Percentiles rank a stretch among this genome's conserved stretches.
phyloP scores from a whole-genome alignment of 2,797 vertebrate genomes.

The Phataginus tetradactyla region DNA sequence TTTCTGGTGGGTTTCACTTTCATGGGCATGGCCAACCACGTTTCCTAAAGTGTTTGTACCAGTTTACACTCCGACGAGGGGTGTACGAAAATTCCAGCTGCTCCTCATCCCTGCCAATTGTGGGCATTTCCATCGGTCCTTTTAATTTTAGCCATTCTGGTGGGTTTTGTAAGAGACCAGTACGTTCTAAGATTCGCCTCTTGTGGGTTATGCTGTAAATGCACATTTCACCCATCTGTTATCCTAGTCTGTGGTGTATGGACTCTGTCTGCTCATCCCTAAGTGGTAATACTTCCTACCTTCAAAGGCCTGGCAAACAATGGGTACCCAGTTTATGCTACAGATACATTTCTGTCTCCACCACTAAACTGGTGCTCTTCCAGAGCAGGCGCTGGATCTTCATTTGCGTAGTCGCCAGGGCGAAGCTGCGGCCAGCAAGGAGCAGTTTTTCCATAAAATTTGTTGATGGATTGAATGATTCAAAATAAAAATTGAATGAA shows the following conservation, averaged over 20 bases:
- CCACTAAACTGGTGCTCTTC: neutral
- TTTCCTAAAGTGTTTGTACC: neutral
- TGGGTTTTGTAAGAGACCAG: neutral
- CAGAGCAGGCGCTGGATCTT: neutral
- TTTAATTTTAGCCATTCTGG: neutral
- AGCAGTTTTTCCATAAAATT: neutral
- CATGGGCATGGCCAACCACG: neutral
- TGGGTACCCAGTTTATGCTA: neutral
- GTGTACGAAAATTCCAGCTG: neutral
- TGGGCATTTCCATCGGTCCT: neutral
- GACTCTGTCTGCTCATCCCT: neutral
- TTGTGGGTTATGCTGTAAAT: neutral
- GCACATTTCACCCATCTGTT: neutral
- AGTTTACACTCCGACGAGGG: neutral
- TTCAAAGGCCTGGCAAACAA: neutral
- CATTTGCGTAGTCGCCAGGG: neutral
- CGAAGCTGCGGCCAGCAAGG: neutral
- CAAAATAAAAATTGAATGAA: too few species aligned
- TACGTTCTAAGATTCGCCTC: neutral
- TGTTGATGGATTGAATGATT: too few species aligned
- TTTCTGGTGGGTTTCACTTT: neutral
- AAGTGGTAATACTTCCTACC: neutral
- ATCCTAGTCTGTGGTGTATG: neutral
- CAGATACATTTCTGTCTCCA: neutral
- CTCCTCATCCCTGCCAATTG: neutral